Base-by-base conservation (phyloP, 2,888 invertebrate species). In the Neuroscelio doddi region DNA sequence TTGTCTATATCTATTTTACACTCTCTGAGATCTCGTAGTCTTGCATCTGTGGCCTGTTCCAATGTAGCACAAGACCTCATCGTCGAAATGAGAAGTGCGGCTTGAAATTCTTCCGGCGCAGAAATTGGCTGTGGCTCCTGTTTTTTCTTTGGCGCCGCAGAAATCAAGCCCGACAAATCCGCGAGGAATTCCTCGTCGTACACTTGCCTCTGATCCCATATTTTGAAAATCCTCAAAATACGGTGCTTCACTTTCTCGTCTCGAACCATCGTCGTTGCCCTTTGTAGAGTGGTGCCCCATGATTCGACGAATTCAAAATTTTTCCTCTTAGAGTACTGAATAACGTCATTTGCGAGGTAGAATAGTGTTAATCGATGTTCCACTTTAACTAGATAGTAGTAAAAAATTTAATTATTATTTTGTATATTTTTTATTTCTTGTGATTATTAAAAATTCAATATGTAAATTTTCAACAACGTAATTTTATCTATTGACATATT, bases 301-400 rank as follows among this genome's bases (percentile, higher is more conserved):
- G 95, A 93, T 74, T 95, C 95, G 9, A 95, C 94, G 85, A 94
- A 95, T 71, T 95, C 93, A 80, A 92, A 93, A 64, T 92, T 93
- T 84, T 96, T 96, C 74, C 96, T 88, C 82, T 96, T 97, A 69
- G 96, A 95, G 83, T 97, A 97, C 83, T 98, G 98, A 72, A 98
- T 95, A 50, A 98, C 97, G 89, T 98, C 98, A 86, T 98, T 98
- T 12, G 97, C 97, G 80, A 98, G 86, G 85, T 98, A 97, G 84
- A 98, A 97, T 38, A 98, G 85, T 0, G 93, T 92, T 49, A 98
- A 86, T 45, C 96, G 89, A 81, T 97, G 96, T 75, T 95, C 94
- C 3, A 92, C 89, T 83, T 92, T 92, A 21, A 92, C 94, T 89
- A n/a, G n/a, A n/a, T n/a, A n/a, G n/a, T 46, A 29, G n/a, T n/a